Base-by-base conservation (phyloP, 2,113 vertebrate species). In the human region DNA sequence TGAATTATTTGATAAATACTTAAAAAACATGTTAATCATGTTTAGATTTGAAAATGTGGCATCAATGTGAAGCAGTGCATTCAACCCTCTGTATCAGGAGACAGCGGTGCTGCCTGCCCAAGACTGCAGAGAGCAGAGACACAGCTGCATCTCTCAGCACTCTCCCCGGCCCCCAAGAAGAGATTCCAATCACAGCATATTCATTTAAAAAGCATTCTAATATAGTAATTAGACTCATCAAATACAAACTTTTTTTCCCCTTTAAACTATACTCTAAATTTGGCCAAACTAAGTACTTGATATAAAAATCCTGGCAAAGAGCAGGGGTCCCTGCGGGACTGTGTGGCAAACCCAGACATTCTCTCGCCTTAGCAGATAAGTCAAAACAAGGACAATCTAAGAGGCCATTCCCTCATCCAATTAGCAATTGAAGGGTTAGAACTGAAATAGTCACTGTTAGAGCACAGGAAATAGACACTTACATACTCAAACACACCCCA, bases 221-320 rank as follows among this genome's bases (percentile, higher is more conserved):
- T 20, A 48, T 17, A 85, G 35, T 52, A 43, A 73, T 35, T 38
- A 92, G 17, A 59, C 38, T 64, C 61, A 32, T 35, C 59, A 81
- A 94, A 52, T 38, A 23, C 40, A 87, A 86, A 50, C 3, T 14
- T 35, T 81, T 57, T 76, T 8, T 48, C 6, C 76, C 27, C 40
- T 89, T 87, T 79, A 75, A 68, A 83, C 11, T 92, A 64, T 64
- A 88, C 30, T 83, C 45, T 80, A 84, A 92, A 84, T 85, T 73
- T 92, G 76, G 45, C 40, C 17, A 59, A 91, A 73, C 18, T 68
- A 50, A 79, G 27, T 30, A 89, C n/a, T 48, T 83, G 30, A 86
- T 13, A 89, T 11, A 61, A 72, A 93, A 96, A 32, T 35, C 38
- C 27, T 85, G 72, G 52, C 45, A 11, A 22, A 43, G 1, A 79